Evolutionary conservation across 1,140 invertebrate species (phyloP), one percentile per base, ranked within the genome.

Genomic region (Eufriesea mexicana): DNA sequence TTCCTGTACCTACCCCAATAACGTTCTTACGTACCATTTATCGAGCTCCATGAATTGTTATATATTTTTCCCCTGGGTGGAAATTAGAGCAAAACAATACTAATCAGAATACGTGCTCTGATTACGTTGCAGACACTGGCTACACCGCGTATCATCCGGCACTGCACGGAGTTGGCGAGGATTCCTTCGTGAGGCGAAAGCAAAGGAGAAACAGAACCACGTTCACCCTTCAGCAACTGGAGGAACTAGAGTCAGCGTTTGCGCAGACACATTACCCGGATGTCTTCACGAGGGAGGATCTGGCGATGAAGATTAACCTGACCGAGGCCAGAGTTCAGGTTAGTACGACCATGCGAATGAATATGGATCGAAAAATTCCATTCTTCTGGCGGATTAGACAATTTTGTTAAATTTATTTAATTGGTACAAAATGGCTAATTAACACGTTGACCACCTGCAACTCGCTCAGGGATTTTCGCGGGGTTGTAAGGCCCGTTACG

Each of bases 181-280:
- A 99, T 94, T 98, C 98, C 16, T 99, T 99, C 95, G 98, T 99
- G 59, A 95, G 98, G 86, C 95, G 99, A 90, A 99, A 99, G 94
- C 98, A 99, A 92, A 95, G 99, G 74, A 94, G 99, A 86, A 99
- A 99, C 94, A 95, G 99, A 86, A 99, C 99, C 23, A 99, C 99
- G 16, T 99, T 99, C 94, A 99, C 98, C 9, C 94, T 99, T 78
- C 98, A 99, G 95, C 95, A 98, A 97, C 94, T 99, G 91, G 99
- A 99, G 94, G 98, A 99, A 94, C 94, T 99, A 90, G 99, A 99
- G 95, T 99, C 98, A 89, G 98, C 98, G 68, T 99, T 99, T 94
- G 97, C 98, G 76, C 98, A 99, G 93, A 99, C 99, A 42, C 99
- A 99, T 94, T 99, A 99, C 93, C 99, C 99, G 12, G 99, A 99